Evolutionary conservation across 2,888 invertebrate genomes (phyloP).

Genomic region (Orthosia gothica): DNA sequence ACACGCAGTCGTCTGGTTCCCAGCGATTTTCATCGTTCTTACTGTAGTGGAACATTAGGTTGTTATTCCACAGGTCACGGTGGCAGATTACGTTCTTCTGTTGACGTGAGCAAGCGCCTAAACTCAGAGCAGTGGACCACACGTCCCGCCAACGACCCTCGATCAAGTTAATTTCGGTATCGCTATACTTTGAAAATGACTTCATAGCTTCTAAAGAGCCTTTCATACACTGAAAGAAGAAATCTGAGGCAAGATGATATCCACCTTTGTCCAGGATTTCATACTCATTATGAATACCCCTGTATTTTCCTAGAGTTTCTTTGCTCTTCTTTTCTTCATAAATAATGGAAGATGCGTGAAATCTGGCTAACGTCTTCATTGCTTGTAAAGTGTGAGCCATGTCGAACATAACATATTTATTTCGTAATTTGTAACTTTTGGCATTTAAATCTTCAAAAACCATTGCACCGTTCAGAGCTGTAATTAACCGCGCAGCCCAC

Average conservation of each 20-base stretch:
- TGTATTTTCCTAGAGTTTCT: constrained; percentile 73
- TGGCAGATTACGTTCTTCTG: constrained; percentile 91
- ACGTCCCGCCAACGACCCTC: constrained; percentile 78
- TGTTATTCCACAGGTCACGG: constrained; percentile 93
- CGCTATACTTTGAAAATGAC: constrained; percentile 79
- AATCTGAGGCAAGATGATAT: constrained; percentile 75
- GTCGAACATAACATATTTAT: constrained; percentile 85
- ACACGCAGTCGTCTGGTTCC: constrained; percentile 90
- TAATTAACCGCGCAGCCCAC: constrained; percentile 82
- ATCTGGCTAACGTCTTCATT: constrained; percentile 86
- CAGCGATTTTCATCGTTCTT: constrained; percentile 56
- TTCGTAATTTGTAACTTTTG: constrained; percentile 76
- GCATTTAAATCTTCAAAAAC: constrained; percentile 86
- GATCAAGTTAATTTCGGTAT: constrained; percentile 71
- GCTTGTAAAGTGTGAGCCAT: constrained; percentile 86
- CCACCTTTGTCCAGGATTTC: constrained; percentile 76
- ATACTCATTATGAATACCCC: constrained; percentile 78
- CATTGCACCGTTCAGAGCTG: constrained; percentile 78
- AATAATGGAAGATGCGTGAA: constrained; percentile 90
- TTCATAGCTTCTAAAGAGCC: constrained; percentile 82
- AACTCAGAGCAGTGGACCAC: constrained; percentile 78
- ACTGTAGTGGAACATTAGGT: constrained; percentile 91
- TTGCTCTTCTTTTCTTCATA: constrained; percentile 86
- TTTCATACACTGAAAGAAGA: constrained; percentile 84
- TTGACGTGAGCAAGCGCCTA: constrained; percentile 76